phyloP scores from a whole-genome alignment of 2,888 invertebrate genomes.

The Eurytoma californica region DNA sequence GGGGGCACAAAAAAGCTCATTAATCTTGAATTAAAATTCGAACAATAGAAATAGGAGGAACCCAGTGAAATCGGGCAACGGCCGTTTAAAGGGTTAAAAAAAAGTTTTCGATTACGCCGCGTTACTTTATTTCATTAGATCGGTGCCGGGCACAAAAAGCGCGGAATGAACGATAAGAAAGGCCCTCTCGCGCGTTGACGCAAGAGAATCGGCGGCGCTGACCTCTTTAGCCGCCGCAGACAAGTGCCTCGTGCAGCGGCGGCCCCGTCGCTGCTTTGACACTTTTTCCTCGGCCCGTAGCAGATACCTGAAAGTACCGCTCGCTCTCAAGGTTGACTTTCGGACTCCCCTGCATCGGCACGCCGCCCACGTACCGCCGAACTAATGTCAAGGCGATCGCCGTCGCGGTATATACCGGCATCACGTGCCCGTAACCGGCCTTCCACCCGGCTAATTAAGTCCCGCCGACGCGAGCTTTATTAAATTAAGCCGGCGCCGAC shows the following conservation, averaged over 20 bases:
- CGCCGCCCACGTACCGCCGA: conserved; percentile 47
- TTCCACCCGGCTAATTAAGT: conserved; percentile 26
- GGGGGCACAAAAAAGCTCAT: no score
- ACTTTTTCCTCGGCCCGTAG: conserved; percentile 21
- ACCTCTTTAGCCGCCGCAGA: conserved; percentile 1
- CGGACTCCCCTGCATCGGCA: conserved; percentile 21
- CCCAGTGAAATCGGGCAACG: no score
- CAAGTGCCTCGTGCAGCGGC: neutral
- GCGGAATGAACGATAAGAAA: conserved; percentile 3
- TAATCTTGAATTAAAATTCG: no score
- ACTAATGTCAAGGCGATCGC: conserved; percentile 38
- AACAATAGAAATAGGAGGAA: no score
- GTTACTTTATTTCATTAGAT: no score
- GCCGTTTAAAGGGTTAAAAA: no score
- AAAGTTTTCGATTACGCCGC: no score
- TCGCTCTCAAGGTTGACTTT: conserved; percentile 45
- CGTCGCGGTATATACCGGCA: neutral
- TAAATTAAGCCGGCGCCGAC: conserved; percentile 12
- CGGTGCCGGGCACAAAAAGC: neutral
- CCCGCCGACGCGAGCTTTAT: conserved; percentile 2
- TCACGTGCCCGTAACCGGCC: conserved; percentile 21
- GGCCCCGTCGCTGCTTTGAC: conserved; percentile 15
- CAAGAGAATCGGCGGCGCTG: conserved; percentile 6
- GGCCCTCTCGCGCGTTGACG: neutral
- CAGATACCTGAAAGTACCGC: conserved; percentile 44